phyloP scores from a whole-genome alignment of 2,113 vertebrate species.

The Forbesichthys agassizii region DNA sequence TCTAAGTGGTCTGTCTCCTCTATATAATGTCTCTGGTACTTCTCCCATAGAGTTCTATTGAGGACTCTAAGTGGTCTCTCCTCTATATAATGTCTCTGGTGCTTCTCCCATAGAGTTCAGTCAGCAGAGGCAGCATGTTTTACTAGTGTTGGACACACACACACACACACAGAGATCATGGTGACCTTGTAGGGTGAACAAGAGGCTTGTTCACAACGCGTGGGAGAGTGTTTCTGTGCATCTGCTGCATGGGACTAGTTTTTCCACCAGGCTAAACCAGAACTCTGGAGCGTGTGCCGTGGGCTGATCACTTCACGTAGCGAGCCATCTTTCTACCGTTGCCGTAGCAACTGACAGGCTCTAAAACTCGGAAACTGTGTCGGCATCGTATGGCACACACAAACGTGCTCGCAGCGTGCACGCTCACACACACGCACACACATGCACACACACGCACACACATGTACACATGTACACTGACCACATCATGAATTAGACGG shows the following conservation, averaged over 20 bases:
- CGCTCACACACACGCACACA: background rate
- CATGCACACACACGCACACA: background rate
- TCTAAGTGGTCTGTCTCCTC: too few species aligned
- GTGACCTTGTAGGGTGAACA: constrained; percentile 9
- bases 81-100: too few species aligned
- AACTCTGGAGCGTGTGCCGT: background rate
- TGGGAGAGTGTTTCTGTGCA: constrained; percentile 58
- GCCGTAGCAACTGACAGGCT: constrained; percentile 59
- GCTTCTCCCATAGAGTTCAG: too few species aligned
- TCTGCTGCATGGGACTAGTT: constrained; percentile 23
- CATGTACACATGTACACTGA: background rate
- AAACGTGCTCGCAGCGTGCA: background rate
- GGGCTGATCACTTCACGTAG: constrained; percentile 27
- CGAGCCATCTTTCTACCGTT: constrained; percentile 47
- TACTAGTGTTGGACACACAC: background rate
- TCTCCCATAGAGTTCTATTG: too few species aligned
- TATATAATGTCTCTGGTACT: too few species aligned
- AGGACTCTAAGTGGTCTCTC: too few species aligned
- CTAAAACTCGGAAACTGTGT: background rate
- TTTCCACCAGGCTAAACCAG: background rate
- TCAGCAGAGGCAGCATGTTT: too few species aligned
- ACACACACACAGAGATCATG: background rate
- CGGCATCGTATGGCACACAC: background rate
- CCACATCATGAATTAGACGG: background rate
- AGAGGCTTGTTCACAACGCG: constrained; percentile 16